phyloP scores from a whole-genome alignment of 1,140 invertebrate genomes.

The Drosophila pachea region DNA sequence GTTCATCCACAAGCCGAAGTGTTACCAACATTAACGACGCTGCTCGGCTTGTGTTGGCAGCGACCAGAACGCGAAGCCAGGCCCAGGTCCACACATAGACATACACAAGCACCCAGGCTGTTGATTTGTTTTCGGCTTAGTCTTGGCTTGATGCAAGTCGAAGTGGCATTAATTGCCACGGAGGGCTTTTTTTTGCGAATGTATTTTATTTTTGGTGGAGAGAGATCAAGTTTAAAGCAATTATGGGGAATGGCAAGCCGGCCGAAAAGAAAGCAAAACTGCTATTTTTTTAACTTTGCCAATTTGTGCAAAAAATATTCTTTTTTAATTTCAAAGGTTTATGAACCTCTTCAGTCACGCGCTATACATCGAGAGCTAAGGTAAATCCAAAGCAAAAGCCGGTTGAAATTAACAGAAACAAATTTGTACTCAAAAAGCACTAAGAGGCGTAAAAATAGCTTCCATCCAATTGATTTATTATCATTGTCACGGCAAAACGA shows the following conservation, averaged over 20 bases:
- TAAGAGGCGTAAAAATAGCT: slow-evolving; percentile 53
- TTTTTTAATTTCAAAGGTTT: slow-evolving; percentile 64
- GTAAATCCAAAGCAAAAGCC: slow-evolving; percentile 29
- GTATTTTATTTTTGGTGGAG: slow-evolving; percentile 59
- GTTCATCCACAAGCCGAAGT: slow-evolving; percentile 48
- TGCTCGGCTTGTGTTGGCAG: slow-evolving; percentile 20
- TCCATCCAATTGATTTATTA: slow-evolving; percentile 68
- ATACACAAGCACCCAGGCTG: slow-evolving; percentile 4
- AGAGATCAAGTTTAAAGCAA: slow-evolving; percentile 73
- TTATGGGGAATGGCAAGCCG: slow-evolving; percentile 52
- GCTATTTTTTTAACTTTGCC: slow-evolving; percentile 27
- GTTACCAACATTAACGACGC: slow-evolving; percentile 33
- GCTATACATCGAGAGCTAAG: slow-evolving; percentile 40
- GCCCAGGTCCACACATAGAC: slow-evolving; percentile 14
- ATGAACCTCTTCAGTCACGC: slow-evolving; percentile 65
- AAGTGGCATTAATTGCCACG: slow-evolving; percentile 59
- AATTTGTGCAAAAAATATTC: slow-evolving; percentile 28
- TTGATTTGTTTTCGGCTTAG: slow-evolving; percentile 32
- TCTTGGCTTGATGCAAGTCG: slow-evolving; percentile 58
- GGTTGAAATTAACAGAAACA: slow-evolving; percentile 15
- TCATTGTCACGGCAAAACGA: slow-evolving; percentile 55
- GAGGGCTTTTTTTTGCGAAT: slow-evolving; percentile 30
- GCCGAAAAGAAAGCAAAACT: slow-evolving; percentile 70
- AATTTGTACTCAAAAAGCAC: slow-evolving; percentile 20
- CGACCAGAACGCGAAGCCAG: slow-evolving; percentile 38